phyloP scores from a whole-genome alignment of 1,140 invertebrate genomes.

The Probaryconus sp. region DNA sequence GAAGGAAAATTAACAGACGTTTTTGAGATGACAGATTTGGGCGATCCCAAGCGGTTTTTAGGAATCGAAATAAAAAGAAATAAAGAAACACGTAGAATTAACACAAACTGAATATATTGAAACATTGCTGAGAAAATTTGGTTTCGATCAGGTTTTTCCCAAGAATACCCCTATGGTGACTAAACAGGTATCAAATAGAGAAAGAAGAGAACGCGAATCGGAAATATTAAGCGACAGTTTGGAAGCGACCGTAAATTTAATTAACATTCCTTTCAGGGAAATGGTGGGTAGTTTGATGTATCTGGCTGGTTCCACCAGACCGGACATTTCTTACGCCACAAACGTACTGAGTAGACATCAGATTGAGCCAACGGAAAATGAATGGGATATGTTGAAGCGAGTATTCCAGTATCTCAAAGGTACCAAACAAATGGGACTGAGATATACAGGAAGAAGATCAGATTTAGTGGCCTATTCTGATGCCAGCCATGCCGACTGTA shows the following conservation, averaged over 20 bases:
- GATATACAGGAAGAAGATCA: too few relatives aligned
- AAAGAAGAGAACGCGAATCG: neutral
- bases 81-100: constrained; percentile 7
- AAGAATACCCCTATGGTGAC: neutral
- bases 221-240: neutral
- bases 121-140: constrained; percentile 12
- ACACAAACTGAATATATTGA: constrained; percentile 12
- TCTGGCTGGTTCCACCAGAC: neutral
- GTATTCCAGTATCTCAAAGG: too few relatives aligned
- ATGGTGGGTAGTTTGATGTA: neutral
- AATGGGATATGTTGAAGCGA: too few relatives aligned
- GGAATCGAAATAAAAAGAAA: constrained; percentile 21
- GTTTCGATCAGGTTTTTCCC: constrained; percentile 1
- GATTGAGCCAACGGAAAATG: too few relatives aligned
- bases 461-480: too few relatives aligned
- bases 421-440: too few relatives aligned
- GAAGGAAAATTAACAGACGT: constrained; percentile 16
- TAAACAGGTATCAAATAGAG: neutral
- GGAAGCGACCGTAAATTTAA: neutral
- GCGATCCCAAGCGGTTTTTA: constrained; percentile 23
- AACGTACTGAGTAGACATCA: too few relatives aligned
- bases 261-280: neutral
- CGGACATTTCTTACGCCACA: too few relatives aligned
- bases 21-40: constrained; percentile 51
- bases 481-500: too few relatives aligned